These are phyloP conservation scores for Kryphioiulus occultus DNA, from an alignment of 2,888 invertebrate species.

Conservation along the genomic window DNA sequence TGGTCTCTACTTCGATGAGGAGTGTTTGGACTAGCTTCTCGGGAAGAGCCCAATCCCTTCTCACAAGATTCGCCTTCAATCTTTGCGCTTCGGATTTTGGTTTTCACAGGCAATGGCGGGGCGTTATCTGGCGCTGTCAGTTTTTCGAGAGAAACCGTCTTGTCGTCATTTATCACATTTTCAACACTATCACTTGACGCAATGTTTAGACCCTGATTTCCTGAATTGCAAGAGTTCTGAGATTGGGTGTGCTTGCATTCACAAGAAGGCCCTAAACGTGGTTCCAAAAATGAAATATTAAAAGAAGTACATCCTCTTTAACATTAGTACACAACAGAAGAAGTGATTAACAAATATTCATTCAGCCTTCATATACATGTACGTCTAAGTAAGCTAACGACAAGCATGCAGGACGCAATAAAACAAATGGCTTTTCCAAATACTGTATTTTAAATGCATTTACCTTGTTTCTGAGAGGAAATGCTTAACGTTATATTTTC, in stretches of 20 bases:
- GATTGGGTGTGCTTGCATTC: not conserved
- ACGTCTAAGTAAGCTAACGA: too few species aligned
- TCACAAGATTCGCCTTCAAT: not conserved
- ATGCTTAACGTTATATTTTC: conserved; percentile 33
- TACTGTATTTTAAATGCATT: too few species aligned
- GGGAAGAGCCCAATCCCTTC: not conserved
- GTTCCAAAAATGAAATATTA: not conserved
- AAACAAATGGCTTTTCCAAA: too few species aligned
- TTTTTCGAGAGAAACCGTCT: not conserved
- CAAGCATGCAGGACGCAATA: too few species aligned
- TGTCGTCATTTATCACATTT: not conserved
- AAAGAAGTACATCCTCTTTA: not conserved
- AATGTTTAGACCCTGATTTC: conserved; percentile 11
- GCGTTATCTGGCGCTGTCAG: not conserved
- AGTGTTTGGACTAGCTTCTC: not conserved
- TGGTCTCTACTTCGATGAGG: conserved; percentile 8
- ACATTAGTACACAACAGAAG: not conserved
- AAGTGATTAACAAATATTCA: too few species aligned
- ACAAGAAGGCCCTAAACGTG: not conserved
- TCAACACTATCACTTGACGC: conserved; percentile 1
- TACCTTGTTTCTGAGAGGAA: conserved; percentile 6
- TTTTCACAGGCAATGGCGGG: conserved; percentile 49
- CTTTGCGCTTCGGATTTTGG: not conserved
- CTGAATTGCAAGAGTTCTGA: conserved; percentile 2
- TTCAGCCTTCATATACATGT: too few species aligned